Base-by-base conservation (phyloP, 2,888 invertebrate species). In the Notodonta ziczac region DNA sequence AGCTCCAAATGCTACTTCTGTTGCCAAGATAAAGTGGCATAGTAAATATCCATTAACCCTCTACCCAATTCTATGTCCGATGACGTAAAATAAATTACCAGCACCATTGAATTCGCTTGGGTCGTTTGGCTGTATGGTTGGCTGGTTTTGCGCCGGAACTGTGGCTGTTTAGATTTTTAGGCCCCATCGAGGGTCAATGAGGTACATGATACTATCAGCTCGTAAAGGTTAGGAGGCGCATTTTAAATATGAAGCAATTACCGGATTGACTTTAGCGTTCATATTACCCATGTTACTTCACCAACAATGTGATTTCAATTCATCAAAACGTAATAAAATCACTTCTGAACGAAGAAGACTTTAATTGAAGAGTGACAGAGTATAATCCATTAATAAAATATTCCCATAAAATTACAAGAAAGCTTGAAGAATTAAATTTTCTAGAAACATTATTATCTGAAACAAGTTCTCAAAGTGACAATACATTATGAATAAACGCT, bases 61-160 rank as follows among this genome's bases (percentile, higher is more conserved):
- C 12, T 12, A 35, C 52, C 52, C 13, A 52, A 52, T 32, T 52
- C 32, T 16, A 13, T 52, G 32, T 8, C 32, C 12, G 32, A 32
- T 52, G 32, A 52, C 52, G 32, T 14, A 10, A 40, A 54, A 12
- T 9, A 39, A 55, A 40, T n/a, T 40, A 55, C 39, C 32, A 53
- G 35, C 40, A 40, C 40, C 39, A 44, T 56, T 44, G 24, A n/a
- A 56, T 56, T 16, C 8, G 14, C 7, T n/a, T 14, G 54, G 5
- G 12, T 32, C 9, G 54, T 66, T 63, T 60, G 58, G 62, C 63
- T 63, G 61, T 62, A 61, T 74, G 77, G 76, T 74, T 65, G 76
- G 77, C 65, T 76, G 77, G 60, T 63, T 70, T 60, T 62, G 62
- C 73, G 66, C 80, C 80, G 82, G 80, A 81, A 75, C 70, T 70